Evolutionary conservation across 2,113 vertebrate genomes (phyloP).

Genomic region (Tenebrosternarchus preto): DNA sequence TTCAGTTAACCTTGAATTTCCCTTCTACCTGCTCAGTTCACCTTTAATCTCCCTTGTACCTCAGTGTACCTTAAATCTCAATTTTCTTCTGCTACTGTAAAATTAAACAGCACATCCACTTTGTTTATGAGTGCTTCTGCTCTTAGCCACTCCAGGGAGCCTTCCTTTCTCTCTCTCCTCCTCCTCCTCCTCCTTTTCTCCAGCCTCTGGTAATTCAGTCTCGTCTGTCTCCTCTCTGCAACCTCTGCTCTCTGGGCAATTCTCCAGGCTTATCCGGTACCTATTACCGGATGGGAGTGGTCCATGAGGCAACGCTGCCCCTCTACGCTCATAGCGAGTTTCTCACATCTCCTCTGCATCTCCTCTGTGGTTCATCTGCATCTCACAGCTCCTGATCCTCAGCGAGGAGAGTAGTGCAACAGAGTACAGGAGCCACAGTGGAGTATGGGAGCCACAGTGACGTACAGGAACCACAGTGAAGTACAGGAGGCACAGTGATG

Average conservation of each 20-base stretch:
- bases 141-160: background rate
- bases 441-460: background rate
- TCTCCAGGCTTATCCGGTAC: conserved; percentile 7
- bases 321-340: conserved; percentile 1
- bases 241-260: background rate
- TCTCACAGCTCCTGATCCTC: conserved; percentile 53
- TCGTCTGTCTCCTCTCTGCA: background rate
- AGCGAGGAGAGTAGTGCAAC: conserved; percentile 42
- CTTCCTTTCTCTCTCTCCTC: too few relatives aligned
- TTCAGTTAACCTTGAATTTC: too few relatives aligned
- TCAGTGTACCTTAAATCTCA: too few relatives aligned
- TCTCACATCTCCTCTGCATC: conserved; percentile 53
- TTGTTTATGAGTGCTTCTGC: background rate
- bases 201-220: background rate
- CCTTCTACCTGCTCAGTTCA: too few relatives aligned
- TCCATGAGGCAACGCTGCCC: background rate
- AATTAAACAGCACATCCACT: background rate
- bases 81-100: too few relatives aligned
- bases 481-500: background rate
- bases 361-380: conserved; percentile 50
- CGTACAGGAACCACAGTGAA: background rate
- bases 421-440: background rate
- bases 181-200: too few relatives aligned
- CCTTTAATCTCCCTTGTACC: too few relatives aligned
- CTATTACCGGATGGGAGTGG: conserved; percentile 19